These are phyloP conservation scores for Zaprionus tsacasi DNA, from an alignment of 1,140 invertebrate genomes.

Conservation along the genomic window DNA sequence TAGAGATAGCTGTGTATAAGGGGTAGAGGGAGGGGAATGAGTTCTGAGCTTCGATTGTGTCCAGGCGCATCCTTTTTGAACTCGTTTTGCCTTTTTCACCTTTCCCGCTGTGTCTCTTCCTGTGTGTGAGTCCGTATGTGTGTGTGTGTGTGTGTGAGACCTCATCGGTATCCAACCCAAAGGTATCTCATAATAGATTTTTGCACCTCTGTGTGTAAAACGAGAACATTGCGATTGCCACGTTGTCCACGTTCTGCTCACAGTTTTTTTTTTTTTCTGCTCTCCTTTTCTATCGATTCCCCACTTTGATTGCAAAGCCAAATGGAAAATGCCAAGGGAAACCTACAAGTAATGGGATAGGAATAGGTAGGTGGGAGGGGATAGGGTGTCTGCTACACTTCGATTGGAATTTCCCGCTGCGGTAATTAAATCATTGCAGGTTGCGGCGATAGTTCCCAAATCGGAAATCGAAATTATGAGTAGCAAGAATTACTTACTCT, in stretches of 20 bases:
- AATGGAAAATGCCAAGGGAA: conserved; percentile 9
- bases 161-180: conserved; percentile 43
- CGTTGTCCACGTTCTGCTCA: conserved; percentile 1
- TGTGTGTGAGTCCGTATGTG: background rate
- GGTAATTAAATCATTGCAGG: conserved; percentile 5
- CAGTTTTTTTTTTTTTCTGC: background rate
- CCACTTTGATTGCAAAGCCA: conserved; percentile 3
- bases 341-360: background rate
- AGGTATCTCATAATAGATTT: conserved; percentile 68
- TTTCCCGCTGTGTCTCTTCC: background rate
- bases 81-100: background rate
- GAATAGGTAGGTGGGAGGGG: too few species aligned
- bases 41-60: background rate
- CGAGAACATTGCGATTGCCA: conserved; percentile 41
- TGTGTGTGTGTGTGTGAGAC: conserved; percentile 18
- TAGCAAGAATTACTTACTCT: background rate
- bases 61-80: background rate
- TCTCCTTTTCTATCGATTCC: background rate
- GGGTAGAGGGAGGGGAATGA: background rate
- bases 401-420: background rate
- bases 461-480: background rate
- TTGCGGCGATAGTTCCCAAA: background rate
- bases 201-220: conserved; percentile 70
- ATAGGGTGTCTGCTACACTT: background rate
- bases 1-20: too few species aligned